phyloP scores from a whole-genome alignment of 2,888 invertebrate species.

The Maniola hyperantus region DNA sequence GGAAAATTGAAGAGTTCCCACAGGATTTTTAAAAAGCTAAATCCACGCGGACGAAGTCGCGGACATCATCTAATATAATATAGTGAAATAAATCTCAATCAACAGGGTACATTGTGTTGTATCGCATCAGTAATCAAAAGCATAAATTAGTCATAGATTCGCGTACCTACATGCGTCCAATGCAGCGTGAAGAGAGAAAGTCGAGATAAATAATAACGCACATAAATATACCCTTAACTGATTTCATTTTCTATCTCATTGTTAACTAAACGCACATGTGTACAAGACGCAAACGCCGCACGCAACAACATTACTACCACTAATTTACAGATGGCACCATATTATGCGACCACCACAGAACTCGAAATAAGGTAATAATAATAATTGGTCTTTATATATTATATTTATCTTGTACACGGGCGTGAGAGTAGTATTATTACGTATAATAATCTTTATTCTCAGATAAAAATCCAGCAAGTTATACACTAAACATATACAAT shows the following conservation, averaged over 20 bases:
- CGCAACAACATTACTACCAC: neutral
- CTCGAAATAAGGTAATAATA: too few relatives aligned
- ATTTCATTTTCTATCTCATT: conserved; percentile 62
- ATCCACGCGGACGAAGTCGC: too few relatives aligned
- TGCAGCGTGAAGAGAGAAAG: conserved; percentile 71
- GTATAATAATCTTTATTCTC: too few relatives aligned
- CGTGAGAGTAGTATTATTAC: too few relatives aligned
- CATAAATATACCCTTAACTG: conserved; percentile 53
- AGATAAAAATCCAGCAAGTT: too few relatives aligned
- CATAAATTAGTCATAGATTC: conserved; percentile 53
- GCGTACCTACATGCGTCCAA: conserved; percentile 54
- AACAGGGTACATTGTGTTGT: neutral
- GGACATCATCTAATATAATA: neutral
- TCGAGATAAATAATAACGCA: conserved; percentile 50
- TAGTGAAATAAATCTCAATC: conserved; percentile 4
- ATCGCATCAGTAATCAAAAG: conserved; percentile 9
- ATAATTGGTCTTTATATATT: too few relatives aligned
- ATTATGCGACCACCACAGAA: neutral
- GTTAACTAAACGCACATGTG: conserved; percentile 12
- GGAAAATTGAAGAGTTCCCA: too few relatives aligned
- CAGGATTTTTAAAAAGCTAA: too few relatives aligned
- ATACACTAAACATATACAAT: too few relatives aligned
- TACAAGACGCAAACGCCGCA: neutral
- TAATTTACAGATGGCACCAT: neutral
- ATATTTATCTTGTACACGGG: too few relatives aligned